A percentile compares a stretch with the other conserved stretches of the same genome.
Evolutionary conservation across 2,113 vertebrate species (phyloP).

Genomic region (Naja naja): DNA sequence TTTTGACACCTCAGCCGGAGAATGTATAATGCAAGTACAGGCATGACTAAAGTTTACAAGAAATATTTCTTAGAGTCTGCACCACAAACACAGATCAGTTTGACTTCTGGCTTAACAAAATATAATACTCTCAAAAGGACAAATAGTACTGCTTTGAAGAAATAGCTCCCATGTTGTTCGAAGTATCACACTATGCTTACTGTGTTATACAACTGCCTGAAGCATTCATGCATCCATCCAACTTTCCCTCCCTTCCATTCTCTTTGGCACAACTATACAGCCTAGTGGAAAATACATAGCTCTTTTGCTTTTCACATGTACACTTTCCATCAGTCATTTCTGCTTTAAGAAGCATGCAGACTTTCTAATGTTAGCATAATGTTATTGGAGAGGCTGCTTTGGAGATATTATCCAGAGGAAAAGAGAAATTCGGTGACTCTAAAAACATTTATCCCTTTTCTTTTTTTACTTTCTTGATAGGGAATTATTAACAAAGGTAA

Average conservation of each 20-base stretch:
- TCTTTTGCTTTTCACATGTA: not conserved
- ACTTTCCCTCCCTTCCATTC: not conserved
- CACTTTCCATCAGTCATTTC: not conserved
- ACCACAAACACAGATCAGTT: not conserved
- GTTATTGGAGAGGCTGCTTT: not conserved
- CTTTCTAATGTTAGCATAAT: not conserved
- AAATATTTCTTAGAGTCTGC: not conserved
- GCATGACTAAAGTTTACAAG: not conserved
- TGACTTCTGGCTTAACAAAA: not conserved
- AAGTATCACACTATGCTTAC: not conserved
- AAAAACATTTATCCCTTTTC: not conserved
- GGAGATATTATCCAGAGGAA: not conserved
- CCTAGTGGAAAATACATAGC: not conserved
- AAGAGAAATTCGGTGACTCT: not conserved
- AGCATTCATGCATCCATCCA: not conserved
- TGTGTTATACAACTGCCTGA: not conserved
- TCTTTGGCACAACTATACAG: not conserved
- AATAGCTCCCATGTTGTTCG: not conserved
- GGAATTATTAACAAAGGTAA: not conserved
- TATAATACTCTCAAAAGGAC: not conserved
- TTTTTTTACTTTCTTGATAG: conserved; percentile 13
- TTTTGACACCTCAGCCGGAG: not conserved
- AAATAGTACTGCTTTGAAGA: not conserved
- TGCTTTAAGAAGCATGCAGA: not conserved
- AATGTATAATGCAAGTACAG: not conserved